These are phyloP conservation scores for Netelia inedita DNA, from an alignment of 2,888 invertebrate species.

Conservation along the genomic window DNA sequence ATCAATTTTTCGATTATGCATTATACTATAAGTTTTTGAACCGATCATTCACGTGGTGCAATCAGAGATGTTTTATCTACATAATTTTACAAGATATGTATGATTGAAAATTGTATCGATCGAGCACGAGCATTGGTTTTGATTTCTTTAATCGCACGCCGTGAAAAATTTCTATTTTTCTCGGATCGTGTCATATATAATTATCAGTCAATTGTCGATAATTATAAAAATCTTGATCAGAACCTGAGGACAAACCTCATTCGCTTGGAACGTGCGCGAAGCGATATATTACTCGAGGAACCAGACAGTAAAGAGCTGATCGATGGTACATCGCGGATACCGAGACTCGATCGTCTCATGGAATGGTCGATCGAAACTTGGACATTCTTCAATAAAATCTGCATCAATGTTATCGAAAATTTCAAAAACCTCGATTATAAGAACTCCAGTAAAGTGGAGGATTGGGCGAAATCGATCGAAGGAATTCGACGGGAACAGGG, in stretches of 20 bases:
- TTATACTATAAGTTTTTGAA: no score
- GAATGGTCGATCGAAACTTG: constrained; percentile 77
- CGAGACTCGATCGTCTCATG: constrained; percentile 77
- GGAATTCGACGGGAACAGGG: constrained; percentile 69
- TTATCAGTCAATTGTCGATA: neutral
- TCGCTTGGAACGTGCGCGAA: constrained; percentile 75
- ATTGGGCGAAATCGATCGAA: constrained; percentile 73
- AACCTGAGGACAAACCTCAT: constrained; percentile 76
- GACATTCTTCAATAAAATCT: constrained; percentile 75
- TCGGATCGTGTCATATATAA: no score
- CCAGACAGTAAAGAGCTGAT: constrained; percentile 74
- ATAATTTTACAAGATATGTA: no score
- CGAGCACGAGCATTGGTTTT: no score
- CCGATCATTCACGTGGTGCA: no score
- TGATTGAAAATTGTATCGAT: no score
- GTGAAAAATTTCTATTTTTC: no score
- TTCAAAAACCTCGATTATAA: constrained; percentile 76
- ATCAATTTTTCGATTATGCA: no score
- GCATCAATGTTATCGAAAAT: constrained; percentile 61
- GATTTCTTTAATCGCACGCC: no score
- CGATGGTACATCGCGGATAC: constrained; percentile 77
- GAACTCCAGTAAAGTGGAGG: constrained; percentile 71
- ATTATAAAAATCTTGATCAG: constrained; percentile 66
- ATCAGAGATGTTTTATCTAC: no score
- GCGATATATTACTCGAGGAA: constrained; percentile 73